Conservation (phyloP, 1,140 invertebrate genomes). For the Diachasma alloeum region DNA sequence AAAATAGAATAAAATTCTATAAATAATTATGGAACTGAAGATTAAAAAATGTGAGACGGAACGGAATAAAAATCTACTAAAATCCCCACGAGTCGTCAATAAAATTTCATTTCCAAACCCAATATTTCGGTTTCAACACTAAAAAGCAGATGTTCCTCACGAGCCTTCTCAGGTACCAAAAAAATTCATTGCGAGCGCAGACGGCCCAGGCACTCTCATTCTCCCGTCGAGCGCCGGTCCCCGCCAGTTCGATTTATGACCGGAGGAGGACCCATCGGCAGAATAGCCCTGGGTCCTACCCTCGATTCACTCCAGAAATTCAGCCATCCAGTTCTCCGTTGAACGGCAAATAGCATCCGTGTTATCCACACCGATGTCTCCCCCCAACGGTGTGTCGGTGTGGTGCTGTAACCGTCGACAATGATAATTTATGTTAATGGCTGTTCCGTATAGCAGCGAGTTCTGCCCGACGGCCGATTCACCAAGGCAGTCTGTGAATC, state of each 20-base stretch:
- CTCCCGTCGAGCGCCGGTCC: not conserved
- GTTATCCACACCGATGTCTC: not conserved
- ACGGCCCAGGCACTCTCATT: not conserved
- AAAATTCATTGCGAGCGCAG: not conserved
- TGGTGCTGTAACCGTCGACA: constrained; percentile 60
- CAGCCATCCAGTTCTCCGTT: not conserved
- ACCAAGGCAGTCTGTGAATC: constrained; percentile 55
- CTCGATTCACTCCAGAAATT: constrained; percentile 16
- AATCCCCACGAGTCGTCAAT: too few species aligned
- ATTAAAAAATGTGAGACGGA: too few species aligned
- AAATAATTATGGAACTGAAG: not conserved
- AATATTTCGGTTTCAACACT: not conserved
- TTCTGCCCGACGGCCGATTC: constrained; percentile 38
- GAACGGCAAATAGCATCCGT: not conserved
- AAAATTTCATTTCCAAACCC: not conserved
- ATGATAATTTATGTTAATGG: constrained; percentile 67
- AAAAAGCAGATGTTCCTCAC: not conserved
- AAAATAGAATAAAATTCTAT: too few species aligned
- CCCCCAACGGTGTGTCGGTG: constrained; percentile 27
- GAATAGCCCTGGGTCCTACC: constrained; percentile 34
- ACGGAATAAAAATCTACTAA: too few species aligned
- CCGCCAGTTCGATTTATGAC: constrained; percentile 36
- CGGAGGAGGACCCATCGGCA: constrained; percentile 29
- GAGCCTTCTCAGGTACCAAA: not conserved
- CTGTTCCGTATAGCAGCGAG: constrained; percentile 52